These are phyloP conservation scores for Pongo abelii DNA, from an alignment of 2,113 vertebrate species.

Conservation along the genomic window DNA sequence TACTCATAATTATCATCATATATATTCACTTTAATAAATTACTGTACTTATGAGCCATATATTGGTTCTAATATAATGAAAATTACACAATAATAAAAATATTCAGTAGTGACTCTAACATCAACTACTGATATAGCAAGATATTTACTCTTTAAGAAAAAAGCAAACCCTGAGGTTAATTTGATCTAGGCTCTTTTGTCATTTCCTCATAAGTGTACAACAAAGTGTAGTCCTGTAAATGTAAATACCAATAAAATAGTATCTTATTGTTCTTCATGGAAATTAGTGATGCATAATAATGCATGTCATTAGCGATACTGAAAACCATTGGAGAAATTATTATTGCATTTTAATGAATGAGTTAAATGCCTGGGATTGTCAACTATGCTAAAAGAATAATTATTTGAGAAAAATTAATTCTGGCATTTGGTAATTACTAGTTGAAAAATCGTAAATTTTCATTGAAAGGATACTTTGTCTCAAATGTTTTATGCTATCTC, in stretches of 20 bases:
- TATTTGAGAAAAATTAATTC: slow-evolving; percentile 84
- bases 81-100: slow-evolving; percentile 53
- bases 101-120: slow-evolving; percentile 40
- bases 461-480: slow-evolving; percentile 75
- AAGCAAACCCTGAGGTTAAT: not conserved
- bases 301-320: slow-evolving; percentile 78
- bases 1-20: not conserved
- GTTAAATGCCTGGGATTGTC: slow-evolving; percentile 82
- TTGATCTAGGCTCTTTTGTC: slow-evolving; percentile 43
- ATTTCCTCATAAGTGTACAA: slow-evolving; percentile 54
- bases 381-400: slow-evolving; percentile 79
- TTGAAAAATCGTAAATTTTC: slow-evolving; percentile 78
- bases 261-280: slow-evolving; percentile 82
- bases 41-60: not conserved
- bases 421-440: slow-evolving; percentile 82
- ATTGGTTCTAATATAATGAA: not conserved
- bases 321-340: slow-evolving; percentile 82
- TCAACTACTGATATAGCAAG: slow-evolving; percentile 25
- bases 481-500: slow-evolving; percentile 57
- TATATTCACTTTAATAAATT: slow-evolving; percentile 6
- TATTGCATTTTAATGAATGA: slow-evolving; percentile 85
- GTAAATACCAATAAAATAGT: slow-evolving; percentile 80
- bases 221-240: slow-evolving; percentile 68
- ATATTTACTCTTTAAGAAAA: slow-evolving; percentile 27
- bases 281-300: slow-evolving; percentile 83